These are phyloP conservation scores for Lytechinus pictus DNA, from an alignment of 35 echinoderm and acorn worm genomes.

Conservation along the genomic window DNA sequence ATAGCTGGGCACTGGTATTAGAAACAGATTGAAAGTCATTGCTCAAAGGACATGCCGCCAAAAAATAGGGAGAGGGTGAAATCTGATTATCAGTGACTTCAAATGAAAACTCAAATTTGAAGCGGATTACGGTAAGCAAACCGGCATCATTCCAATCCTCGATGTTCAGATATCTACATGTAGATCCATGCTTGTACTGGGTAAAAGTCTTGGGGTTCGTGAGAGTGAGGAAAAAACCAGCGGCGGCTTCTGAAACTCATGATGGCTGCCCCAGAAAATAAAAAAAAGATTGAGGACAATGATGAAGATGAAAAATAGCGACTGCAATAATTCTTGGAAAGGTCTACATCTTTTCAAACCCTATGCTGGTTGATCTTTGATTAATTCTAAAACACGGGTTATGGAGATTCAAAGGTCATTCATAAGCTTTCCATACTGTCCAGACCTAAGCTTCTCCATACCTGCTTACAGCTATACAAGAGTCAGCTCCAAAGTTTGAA, in stretches of 20 bases:
- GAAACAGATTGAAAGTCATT: conserved; percentile 37
- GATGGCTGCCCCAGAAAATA: conserved; percentile 6
- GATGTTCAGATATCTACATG: neutral
- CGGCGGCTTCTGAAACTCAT: neutral
- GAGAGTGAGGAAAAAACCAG: neutral
- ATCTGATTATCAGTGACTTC: conserved; percentile 33
- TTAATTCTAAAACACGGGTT: neutral
- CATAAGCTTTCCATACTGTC: neutral
- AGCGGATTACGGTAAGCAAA: neutral
- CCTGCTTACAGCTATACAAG: neutral
- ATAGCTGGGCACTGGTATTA: neutral
- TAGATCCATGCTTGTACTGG: neutral
- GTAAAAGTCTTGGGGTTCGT: neutral
- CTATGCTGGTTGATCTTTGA: neutral
- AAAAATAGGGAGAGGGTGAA: neutral
- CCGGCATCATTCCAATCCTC: neutral
- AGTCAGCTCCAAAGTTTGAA: neutral
- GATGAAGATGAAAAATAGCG: neutral
- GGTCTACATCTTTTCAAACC: neutral
- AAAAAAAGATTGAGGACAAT: neutral
- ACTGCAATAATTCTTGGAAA: neutral
- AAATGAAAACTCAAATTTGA: conserved; percentile 20
- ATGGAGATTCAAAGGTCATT: neutral
- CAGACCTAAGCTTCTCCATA: neutral
- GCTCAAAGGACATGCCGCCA: conserved; percentile 31